Percentiles rank a stretch among this genome's conserved stretches.
These are phyloP conservation scores for Galaxias olidus DNA, from an alignment of 2,797 vertebrate species.

Conservation along the genomic window DNA sequence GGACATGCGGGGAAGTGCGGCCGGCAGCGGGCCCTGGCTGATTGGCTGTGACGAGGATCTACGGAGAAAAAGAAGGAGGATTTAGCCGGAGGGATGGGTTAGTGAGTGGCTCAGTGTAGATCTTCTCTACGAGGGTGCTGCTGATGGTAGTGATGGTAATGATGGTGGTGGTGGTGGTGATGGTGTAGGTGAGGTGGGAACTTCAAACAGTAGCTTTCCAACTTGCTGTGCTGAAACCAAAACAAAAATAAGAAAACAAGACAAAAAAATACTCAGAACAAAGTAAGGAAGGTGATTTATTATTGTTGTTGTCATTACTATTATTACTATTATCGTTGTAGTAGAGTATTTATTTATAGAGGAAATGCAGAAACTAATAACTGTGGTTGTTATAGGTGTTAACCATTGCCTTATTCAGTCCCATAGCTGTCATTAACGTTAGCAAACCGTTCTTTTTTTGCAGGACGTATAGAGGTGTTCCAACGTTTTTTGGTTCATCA, in stretches of 20 bases:
- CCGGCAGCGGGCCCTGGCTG: slow-evolving; percentile 44
- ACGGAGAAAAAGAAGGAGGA: slow-evolving; percentile 49
- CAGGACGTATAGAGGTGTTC: slow-evolving; percentile 50
- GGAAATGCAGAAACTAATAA: slow-evolving; percentile 77
- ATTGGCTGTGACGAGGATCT: slow-evolving; percentile 48
- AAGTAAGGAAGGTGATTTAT: slow-evolving; percentile 67
- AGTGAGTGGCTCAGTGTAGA: slow-evolving; percentile 36
- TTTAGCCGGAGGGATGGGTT: slow-evolving; percentile 43
- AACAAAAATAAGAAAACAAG: slow-evolving; percentile 54
- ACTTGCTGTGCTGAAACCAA: slow-evolving; percentile 82
- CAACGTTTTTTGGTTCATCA: slow-evolving; percentile 64
- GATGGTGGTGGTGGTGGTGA: slow-evolving; percentile 49
- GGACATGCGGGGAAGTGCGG: slow-evolving; percentile 57
- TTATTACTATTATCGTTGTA: slow-evolving; percentile 70
- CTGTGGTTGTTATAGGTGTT: slow-evolving; percentile 74
- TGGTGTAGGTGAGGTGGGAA: slow-evolving; percentile 73
- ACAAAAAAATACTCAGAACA: slow-evolving; percentile 68
- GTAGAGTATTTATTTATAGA: slow-evolving; percentile 79
- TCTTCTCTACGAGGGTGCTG: slow-evolving; percentile 24
- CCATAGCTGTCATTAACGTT: slow-evolving; percentile 79
- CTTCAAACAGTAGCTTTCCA: slow-evolving; percentile 76
- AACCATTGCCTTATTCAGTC: slow-evolving; percentile 74
- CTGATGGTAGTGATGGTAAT: slow-evolving; percentile 55
- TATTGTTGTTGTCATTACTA: slow-evolving; percentile 43
- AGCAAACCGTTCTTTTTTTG: slow-evolving; percentile 58